Percentiles rank a stretch among this genome's conserved stretches.
Evolutionary conservation across 2,888 invertebrate species (phyloP).

Genomic region (Pheosia tremula): DNA sequence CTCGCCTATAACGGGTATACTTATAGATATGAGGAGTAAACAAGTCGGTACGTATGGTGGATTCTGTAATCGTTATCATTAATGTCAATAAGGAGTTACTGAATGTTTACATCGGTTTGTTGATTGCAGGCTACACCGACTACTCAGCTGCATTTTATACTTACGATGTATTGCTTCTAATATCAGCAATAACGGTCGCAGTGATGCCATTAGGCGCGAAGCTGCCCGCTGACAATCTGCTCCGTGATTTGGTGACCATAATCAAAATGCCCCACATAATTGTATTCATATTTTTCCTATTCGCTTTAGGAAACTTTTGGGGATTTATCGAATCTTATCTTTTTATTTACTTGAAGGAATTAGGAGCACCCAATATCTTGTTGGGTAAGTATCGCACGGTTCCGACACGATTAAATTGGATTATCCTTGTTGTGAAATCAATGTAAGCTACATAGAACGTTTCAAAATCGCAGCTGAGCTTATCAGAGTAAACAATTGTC

Average conservation of each 20-base stretch:
- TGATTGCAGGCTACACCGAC: slow-evolving; percentile 89
- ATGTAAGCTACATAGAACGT: background rate
- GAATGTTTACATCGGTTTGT: slow-evolving; percentile 66
- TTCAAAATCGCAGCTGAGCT: slow-evolving; percentile 10
- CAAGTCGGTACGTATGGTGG: slow-evolving; percentile 75
- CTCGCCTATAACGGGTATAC: slow-evolving; percentile 90
- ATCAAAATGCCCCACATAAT: slow-evolving; percentile 92
- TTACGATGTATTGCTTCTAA: slow-evolving; percentile 89
- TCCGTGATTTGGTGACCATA: slow-evolving; percentile 89
- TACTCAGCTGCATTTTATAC: slow-evolving; percentile 95
- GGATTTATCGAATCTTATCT: slow-evolving; percentile 95
- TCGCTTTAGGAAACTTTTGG: slow-evolving; percentile 93
- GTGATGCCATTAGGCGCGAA: slow-evolving; percentile 92
- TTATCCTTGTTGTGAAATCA: slow-evolving; percentile 4
- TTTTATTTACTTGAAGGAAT: slow-evolving; percentile 93
- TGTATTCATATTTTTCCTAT: slow-evolving; percentile 91
- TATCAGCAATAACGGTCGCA: slow-evolving; percentile 90
- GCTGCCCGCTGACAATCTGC: slow-evolving; percentile 90
- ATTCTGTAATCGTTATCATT: slow-evolving; percentile 65
- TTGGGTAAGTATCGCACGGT: slow-evolving; percentile 84
- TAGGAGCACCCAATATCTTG: slow-evolving; percentile 92
- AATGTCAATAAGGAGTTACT: slow-evolving; percentile 65
- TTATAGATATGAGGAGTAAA: slow-evolving; percentile 89
- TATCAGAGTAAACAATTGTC: slow-evolving; percentile 20
- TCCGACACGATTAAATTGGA: slow-evolving; percentile 2